Base-by-base conservation (phyloP, 2,113 vertebrate species). In the Hyla sarda region DNA sequence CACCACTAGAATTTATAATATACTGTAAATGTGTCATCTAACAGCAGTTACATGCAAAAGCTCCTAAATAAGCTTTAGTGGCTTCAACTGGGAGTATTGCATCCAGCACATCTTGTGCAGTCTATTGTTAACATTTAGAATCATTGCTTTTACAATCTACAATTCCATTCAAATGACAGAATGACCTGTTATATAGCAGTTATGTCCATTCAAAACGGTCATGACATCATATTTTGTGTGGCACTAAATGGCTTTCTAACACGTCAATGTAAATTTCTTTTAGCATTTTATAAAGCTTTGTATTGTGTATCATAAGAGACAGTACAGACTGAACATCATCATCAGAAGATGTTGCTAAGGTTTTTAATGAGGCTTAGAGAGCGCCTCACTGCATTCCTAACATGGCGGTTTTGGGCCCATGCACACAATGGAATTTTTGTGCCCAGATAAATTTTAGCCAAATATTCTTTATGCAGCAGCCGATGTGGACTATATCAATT, bases 351-450 rank as follows among this genome's bases (percentile, higher is more conserved):
- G 21, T 6, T 37, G 28, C 30, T 12, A 58, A 78, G 52, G 30
- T 54, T 28, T 5, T 34, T 77, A 77, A 34, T 56, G 50, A 77
- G 50, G 75, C 19, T 56, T 54, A 76, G 54, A n/a, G n/a, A n/a
- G n/a, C n/a, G n/a, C n/a, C n/a, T n/a, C n/a, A n/a, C n/a, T n/a
- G n/a, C n/a, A n/a, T n/a, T n/a, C n/a, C n/a, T n/a, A n/a, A n/a
- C n/a, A n/a, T n/a, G n/a, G n/a, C n/a, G n/a, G n/a, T n/a, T n/a
- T n/a, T n/a, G n/a, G n/a, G n/a, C n/a, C n/a, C n/a, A n/a, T n/a
- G n/a, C n/a, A n/a, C n/a, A n/a, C n/a, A n/a, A n/a, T n/a, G n/a
- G n/a, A n/a, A n/a, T n/a, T n/a, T n/a, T n/a, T n/a, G n/a, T n/a
- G n/a, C n/a, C n/a, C n/a, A n/a, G n/a, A n/a, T n/a, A n/a, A n/a